phyloP scores from a whole-genome alignment of 2,888 invertebrate species.

The Phortica magna region DNA sequence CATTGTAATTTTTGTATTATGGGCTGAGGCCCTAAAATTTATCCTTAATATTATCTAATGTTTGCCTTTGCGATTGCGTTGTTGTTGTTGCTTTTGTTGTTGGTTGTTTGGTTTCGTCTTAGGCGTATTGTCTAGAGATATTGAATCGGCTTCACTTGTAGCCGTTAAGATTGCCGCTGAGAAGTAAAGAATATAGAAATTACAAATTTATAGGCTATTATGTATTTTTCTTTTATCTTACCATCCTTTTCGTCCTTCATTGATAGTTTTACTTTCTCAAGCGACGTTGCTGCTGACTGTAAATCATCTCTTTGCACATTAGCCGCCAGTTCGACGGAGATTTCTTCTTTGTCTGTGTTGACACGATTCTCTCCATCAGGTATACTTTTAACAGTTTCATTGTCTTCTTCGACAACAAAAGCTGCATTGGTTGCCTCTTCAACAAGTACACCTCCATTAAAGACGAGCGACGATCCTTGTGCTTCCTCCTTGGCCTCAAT shows the following conservation, averaged over 20 bases:
- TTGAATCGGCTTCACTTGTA: constrained; percentile 34
- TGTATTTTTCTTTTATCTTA: not conserved
- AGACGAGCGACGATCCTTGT: constrained; percentile 51
- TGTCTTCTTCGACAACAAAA: constrained; percentile 29
- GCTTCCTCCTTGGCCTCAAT: constrained; percentile 47
- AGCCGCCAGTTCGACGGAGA: constrained; percentile 15
- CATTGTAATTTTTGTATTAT: constrained; percentile 9
- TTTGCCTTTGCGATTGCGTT: constrained; percentile 53
- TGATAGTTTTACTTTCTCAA: not conserved
- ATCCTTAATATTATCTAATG: constrained; percentile 42
- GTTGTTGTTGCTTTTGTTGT: constrained; percentile 42
- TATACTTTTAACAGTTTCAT: constrained; percentile 2
- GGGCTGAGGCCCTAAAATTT: constrained; percentile 7
- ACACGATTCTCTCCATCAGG: constrained; percentile 10
- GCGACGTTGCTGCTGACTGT: not conserved
- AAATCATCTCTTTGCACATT: not conserved
- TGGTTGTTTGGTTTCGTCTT: constrained; percentile 39
- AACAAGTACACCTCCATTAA: constrained; percentile 58
- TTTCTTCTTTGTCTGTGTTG: constrained; percentile 30
- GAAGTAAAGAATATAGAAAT: not conserved
- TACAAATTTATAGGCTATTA: not conserved
- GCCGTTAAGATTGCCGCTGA: not conserved
- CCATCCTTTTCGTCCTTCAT: not conserved
- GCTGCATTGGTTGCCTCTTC: constrained; percentile 44
- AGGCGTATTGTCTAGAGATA: constrained; percentile 33